These are phyloP conservation scores for Schrankia costaestrigalis DNA, from an alignment of 2,888 invertebrate genomes.

Conservation along the genomic window DNA sequence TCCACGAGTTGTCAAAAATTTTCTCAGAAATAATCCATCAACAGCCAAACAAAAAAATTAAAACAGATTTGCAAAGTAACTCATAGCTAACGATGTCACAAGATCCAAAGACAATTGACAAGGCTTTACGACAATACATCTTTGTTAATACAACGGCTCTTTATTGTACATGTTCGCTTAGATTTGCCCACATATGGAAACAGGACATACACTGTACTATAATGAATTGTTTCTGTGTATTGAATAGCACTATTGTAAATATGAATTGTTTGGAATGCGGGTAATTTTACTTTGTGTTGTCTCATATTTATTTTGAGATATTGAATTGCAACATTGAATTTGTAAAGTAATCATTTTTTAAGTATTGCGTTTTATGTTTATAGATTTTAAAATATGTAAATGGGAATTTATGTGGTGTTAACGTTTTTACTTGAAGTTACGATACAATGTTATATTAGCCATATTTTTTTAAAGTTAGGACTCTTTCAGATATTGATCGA, in stretches of 20 bases:
- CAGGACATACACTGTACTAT: constrained; percentile 40
- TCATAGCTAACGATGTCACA: constrained; percentile 39
- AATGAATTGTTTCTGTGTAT: constrained; percentile 50
- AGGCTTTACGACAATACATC: constrained; percentile 59
- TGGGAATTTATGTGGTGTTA: too few species aligned
- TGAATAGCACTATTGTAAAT: constrained; percentile 42
- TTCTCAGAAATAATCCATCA: too few species aligned
- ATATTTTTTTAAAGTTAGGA: too few species aligned
- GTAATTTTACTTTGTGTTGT: constrained; percentile 7
- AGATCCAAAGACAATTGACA: constrained; percentile 61
- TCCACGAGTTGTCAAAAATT: too few species aligned
- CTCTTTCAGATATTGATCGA: too few species aligned
- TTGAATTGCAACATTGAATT: too few species aligned
- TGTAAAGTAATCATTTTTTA: too few species aligned
- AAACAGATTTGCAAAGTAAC: constrained; percentile 47
- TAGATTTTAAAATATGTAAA: too few species aligned
- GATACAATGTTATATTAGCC: too few species aligned
- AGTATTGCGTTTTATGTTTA: too few species aligned
- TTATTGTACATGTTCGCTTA: constrained; percentile 65
- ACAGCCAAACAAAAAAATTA: constrained; percentile 5
- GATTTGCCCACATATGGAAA: constrained; percentile 56
- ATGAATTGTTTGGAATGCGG: constrained; percentile 22
- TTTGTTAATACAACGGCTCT: constrained; percentile 66
- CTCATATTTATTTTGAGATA: constrained; percentile 12
- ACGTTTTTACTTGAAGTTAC: too few species aligned